Conservation (phyloP, 2,113 vertebrate species). For the Camelus bactrianus region DNA sequence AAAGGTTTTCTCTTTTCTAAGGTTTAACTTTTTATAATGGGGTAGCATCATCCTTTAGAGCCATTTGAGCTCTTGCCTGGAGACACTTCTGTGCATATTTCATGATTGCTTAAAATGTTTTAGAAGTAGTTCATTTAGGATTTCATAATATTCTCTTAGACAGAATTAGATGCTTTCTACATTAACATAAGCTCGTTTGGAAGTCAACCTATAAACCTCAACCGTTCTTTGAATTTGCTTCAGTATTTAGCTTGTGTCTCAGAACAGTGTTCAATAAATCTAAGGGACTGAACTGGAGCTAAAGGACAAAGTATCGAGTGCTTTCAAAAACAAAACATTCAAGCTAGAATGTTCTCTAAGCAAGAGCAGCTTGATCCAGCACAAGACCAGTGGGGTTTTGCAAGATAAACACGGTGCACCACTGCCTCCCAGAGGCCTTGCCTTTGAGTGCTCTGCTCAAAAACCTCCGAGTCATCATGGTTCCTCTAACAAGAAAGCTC, state of each 20-base stretch:
- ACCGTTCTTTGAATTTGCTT: neutral
- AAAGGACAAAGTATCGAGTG: neutral
- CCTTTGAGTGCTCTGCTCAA: neutral
- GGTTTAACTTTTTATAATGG: neutral
- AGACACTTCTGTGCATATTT: neutral
- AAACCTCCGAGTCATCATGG: constrained; percentile 79
- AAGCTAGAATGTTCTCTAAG: constrained; percentile 23
- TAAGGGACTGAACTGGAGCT: neutral
- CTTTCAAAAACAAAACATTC: neutral
- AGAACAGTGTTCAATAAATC: neutral
- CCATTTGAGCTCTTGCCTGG: neutral
- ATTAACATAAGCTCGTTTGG: neutral
- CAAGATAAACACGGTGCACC: neutral
- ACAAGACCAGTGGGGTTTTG: neutral
- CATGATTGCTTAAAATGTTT: constrained; percentile 1
- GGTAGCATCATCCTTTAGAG: neutral
- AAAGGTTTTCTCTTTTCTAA: neutral
- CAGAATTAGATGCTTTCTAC: constrained; percentile 1
- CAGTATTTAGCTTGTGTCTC: neutral
- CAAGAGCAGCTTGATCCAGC: neutral
- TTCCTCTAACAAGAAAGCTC: neutral
- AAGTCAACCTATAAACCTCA: neutral
- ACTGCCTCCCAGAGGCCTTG: constrained; percentile 71
- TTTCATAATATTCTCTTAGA: neutral
- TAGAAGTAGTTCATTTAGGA: neutral